phyloP scores from a whole-genome alignment of 2,797 vertebrate species.

The Parauchenoglanis punctatus region DNA sequence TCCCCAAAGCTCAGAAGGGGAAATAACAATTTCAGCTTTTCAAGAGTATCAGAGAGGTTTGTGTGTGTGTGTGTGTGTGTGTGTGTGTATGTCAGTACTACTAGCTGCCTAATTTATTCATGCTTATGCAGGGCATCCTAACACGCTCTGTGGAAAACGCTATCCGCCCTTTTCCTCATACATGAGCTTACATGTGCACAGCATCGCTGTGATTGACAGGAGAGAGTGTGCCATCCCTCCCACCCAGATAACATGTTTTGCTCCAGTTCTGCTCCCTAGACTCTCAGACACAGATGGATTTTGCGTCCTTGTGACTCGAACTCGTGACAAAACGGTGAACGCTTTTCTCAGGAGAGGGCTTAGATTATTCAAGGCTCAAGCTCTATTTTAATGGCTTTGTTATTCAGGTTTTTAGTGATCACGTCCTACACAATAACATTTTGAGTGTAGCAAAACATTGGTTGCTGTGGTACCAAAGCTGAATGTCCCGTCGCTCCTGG shows the following conservation, averaged over 20 bases:
- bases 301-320: not conserved
- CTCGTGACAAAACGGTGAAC: not conserved
- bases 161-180: not conserved
- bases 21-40: not conserved
- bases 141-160: not conserved
- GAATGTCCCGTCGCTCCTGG: constrained; percentile 78
- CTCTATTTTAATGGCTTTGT: not conserved
- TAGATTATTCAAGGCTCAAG: not conserved
- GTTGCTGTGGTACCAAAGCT: constrained; percentile 68
- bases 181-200: not conserved
- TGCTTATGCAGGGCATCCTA: not conserved
- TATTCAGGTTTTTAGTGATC: not conserved
- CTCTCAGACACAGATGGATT: not conserved
- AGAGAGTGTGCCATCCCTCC: not conserved
- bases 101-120: not conserved
- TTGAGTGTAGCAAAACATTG: not conserved
- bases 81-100: not conserved
- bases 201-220: not conserved
- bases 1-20: not conserved
- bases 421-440: not conserved
- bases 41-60: not conserved
- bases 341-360: not conserved
- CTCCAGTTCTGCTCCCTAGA: not conserved
- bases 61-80: too few species aligned
- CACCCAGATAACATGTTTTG: not conserved